Evolutionary conservation across 2,113 vertebrate species (phyloP), one percentile per base, ranked within the genome.

Genomic region (Callocephalon fimbriatum): DNA sequence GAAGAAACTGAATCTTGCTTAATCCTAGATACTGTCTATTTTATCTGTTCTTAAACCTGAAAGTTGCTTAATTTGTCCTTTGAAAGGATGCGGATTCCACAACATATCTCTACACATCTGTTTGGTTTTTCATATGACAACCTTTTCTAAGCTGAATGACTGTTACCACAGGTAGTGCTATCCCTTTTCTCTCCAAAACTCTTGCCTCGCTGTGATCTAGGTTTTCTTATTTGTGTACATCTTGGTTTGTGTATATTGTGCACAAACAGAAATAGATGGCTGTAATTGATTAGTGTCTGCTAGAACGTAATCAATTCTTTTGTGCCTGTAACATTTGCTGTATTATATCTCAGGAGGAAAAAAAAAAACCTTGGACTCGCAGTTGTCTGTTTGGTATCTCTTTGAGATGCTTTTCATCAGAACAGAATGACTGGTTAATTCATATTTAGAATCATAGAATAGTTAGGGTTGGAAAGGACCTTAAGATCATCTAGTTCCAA

Each of bases 221-320:
- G 8, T 75, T 90, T 35, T 85, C n/a, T 63, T 67, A 18, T 32
- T 82, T 71, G 25, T 44, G 16, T 74, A 12, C 40, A 10, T 47
- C 21, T 77, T 88, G 11, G 26, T 88, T 81, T 50, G 35, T 68
- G 17, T 63, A 12, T 50, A 14, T 47, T 26, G 11, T 63, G 32
- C 25, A 56, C 29, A 44, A 65, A 61, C 47, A 29, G 40, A 79
- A 81, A 17, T 19, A 20, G 31, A 17, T 0, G 0, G 3, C 6
- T 79, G 44, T 83, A 72, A 35, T 35, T 75, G 27, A 21, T 72
- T 45, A 47, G 31, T n/a, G 15, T 48, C 42, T 92, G 47, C 14
- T 63, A 54, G 62, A 58, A 18, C 29, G 29, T 59, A 83, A 63
- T 59, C 35, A 78, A 59, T 90, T 71, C 32, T 90, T 35, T 51